These are phyloP conservation scores for Hyppa rectilinea DNA, from an alignment of 2,888 invertebrate genomes.

Conservation along the genomic window DNA sequence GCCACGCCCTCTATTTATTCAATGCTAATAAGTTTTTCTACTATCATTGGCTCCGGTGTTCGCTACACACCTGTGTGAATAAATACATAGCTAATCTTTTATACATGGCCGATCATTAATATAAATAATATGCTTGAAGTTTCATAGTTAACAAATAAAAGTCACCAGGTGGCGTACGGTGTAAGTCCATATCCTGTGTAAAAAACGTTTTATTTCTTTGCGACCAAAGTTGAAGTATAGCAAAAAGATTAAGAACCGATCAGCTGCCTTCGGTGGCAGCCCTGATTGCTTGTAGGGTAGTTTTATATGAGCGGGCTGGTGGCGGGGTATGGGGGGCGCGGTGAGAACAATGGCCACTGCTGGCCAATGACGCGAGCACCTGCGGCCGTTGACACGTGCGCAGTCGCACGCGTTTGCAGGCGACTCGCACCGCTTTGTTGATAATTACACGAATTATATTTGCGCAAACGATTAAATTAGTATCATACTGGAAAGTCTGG, in stretches of 20 bases:
- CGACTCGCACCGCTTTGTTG: constrained; percentile 58
- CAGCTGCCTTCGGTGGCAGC: constrained; percentile 51
- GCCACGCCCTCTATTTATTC: constrained; percentile 46
- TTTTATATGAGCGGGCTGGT: constrained; percentile 58
- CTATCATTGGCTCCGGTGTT: constrained; percentile 29
- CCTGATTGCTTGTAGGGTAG: constrained; percentile 65
- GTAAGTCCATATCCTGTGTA: constrained; percentile 32
- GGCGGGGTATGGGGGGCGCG: constrained; percentile 57
- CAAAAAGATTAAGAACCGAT: constrained; percentile 52
- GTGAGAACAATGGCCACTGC: constrained; percentile 80
- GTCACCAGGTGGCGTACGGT: constrained; percentile 39
- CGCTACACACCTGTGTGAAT: constrained; percentile 59
- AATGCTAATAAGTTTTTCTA: constrained; percentile 55
- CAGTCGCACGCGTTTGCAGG: constrained; percentile 76
- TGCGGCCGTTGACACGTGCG: constrained; percentile 89
- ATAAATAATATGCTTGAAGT: constrained; percentile 32
- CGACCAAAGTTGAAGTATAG: constrained; percentile 32
- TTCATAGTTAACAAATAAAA: constrained; percentile 48
- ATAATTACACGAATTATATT: constrained; percentile 65
- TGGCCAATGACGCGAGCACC: constrained; percentile 85
- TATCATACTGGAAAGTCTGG: constrained; percentile 17
- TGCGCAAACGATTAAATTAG: constrained; percentile 34
- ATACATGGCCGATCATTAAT: constrained; percentile 41
- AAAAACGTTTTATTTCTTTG: constrained; percentile 42
- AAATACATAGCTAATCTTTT: constrained; percentile 54